phyloP scores from a whole-genome alignment of 2,797 vertebrate genomes.

The Xerus rutilus region DNA sequence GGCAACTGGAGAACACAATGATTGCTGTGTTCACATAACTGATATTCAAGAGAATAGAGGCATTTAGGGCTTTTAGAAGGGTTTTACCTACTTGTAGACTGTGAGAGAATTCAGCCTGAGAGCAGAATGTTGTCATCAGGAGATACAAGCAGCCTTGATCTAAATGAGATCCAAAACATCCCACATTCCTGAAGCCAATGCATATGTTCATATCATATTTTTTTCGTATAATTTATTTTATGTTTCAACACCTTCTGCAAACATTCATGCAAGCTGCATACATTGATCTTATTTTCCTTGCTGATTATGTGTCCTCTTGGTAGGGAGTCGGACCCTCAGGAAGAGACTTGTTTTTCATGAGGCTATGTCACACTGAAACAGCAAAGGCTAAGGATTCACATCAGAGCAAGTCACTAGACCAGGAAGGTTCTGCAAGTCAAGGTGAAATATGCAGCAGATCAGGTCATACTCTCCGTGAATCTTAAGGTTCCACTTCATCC shows the following conservation, averaged over 20 bases:
- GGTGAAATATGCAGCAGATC: background rate
- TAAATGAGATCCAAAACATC: background rate
- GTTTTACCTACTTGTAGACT: background rate
- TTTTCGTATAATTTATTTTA: background rate
- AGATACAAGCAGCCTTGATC: background rate
- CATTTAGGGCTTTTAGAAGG: background rate
- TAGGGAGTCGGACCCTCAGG: background rate
- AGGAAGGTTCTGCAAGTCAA: background rate
- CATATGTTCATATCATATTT: background rate
- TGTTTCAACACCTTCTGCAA: slow-evolving; percentile 13
- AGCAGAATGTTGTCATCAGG: background rate
- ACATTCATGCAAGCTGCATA: background rate
- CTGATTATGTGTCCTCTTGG: background rate
- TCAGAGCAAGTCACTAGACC: background rate
- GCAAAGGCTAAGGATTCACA: background rate
- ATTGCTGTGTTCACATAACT: background rate
- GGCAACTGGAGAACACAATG: slow-evolving; percentile 23
- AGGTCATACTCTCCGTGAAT: background rate
- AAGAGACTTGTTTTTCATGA: slow-evolving; percentile 48
- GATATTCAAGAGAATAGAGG: background rate
- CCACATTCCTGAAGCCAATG: background rate
- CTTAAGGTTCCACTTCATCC: background rate
- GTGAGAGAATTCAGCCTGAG: background rate
- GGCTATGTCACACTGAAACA: background rate
- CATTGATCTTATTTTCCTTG: background rate